Conservation (phyloP, 2,113 vertebrate genomes). For the Poeciliopsis retropinna region DNA sequence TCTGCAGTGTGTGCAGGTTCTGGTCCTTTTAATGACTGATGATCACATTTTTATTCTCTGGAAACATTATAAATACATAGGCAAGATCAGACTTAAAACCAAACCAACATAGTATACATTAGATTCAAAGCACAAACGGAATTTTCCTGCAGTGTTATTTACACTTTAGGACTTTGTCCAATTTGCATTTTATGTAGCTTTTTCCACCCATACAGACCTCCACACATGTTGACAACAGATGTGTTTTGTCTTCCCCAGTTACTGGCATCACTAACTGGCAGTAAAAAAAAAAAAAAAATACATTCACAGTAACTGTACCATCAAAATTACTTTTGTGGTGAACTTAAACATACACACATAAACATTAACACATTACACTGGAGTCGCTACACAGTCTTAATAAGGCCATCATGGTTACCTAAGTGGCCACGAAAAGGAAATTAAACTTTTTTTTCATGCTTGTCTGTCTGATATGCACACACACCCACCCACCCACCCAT, state of each 20-base stretch:
- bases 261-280: constrained; percentile 58
- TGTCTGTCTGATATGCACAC: constrained; percentile 24
- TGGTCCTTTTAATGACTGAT: neutral
- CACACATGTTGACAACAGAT: constrained; percentile 70
- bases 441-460: constrained; percentile 60
- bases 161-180: constrained; percentile 27
- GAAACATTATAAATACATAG: too few species aligned
- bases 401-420: constrained; percentile 71
- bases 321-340: constrained; percentile 49
- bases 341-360: constrained; percentile 45
- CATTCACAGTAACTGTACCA: constrained; percentile 44
- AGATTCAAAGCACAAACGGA: neutral
- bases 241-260: constrained; percentile 42
- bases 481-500: constrained; percentile 1
- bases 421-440: constrained; percentile 78
- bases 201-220: constrained; percentile 1
- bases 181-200: constrained; percentile 23
- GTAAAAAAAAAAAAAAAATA: constrained; percentile 21
- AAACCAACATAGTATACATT: neutral
- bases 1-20: neutral
- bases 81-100: neutral
- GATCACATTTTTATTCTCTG: neutral
- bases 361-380: constrained; percentile 44
- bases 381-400: constrained; percentile 52
- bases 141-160: neutral